Conservation (phyloP, 2,888 invertebrate genomes). For the Nomada ferruginata region DNA sequence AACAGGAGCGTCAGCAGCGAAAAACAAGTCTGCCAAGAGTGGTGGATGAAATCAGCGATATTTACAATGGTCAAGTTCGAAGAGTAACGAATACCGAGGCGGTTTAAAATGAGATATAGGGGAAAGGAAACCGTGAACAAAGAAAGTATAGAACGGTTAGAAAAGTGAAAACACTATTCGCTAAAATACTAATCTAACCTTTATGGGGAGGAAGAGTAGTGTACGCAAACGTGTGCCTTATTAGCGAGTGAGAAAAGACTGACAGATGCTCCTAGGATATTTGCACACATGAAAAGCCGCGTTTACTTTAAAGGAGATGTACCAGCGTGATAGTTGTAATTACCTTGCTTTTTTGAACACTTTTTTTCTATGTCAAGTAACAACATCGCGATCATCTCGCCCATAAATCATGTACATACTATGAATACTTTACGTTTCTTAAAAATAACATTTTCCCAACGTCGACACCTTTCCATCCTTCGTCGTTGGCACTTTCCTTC, state of each 20-base stretch:
- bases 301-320: slow-evolving; percentile 67
- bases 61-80: not conserved
- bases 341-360: slow-evolving; percentile 25
- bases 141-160: slow-evolving; percentile 25
- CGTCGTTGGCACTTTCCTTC: not conserved
- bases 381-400: not conserved
- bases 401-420: not conserved
- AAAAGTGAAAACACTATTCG: slow-evolving; percentile 51
- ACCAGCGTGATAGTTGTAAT: slow-evolving; percentile 15
- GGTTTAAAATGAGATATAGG: not conserved
- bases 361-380: slow-evolving; percentile 7
- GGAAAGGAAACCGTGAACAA: slow-evolving; percentile 15
- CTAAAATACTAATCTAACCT: slow-evolving; percentile 21
- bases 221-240: slow-evolving; percentile 48
- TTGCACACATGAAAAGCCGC: slow-evolving; percentile 64
- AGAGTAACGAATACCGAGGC: not conserved
- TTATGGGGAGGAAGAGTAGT: slow-evolving; percentile 25
- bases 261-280: slow-evolving; percentile 56
- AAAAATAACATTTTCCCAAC: slow-evolving; percentile 30
- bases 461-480: not conserved
- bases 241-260: slow-evolving; percentile 49
- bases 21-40: slow-evolving; percentile 3
- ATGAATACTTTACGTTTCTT: slow-evolving; percentile 5
- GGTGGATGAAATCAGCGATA: slow-evolving; percentile 4
- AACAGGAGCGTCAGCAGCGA: not conserved